Percentiles rank a stretch among this genome's conserved stretches.
phyloP scores from a whole-genome alignment of 2,888 invertebrate genomes.

The Phyllotreta striolata region DNA sequence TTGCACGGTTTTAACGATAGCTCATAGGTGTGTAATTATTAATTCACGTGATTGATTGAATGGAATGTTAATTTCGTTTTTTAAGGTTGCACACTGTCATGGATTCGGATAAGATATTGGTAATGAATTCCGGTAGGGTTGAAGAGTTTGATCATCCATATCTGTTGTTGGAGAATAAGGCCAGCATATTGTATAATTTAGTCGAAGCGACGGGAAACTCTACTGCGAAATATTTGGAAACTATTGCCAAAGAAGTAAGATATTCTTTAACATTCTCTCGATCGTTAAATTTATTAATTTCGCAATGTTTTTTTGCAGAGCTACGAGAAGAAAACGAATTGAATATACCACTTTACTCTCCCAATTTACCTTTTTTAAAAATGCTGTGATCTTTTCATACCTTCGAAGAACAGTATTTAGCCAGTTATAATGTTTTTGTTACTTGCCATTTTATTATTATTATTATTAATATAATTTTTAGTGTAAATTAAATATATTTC shows the following conservation, averaged over 20 bases:
- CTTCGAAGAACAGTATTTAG: conserved; percentile 27
- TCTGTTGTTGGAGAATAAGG: conserved; percentile 67
- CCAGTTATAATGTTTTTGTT: conserved; percentile 20
- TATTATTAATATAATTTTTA: conserved; percentile 15
- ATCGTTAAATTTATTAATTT: background rate
- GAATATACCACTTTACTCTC: background rate
- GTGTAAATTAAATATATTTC: conserved; percentile 21
- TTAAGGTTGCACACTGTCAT: conserved; percentile 78
- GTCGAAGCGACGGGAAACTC: conserved; percentile 63
- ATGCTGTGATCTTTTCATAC: conserved; percentile 30
- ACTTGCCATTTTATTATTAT: conserved; percentile 21
- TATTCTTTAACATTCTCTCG: too few relatives aligned
- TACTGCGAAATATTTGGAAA: conserved; percentile 48
- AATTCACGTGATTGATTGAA: background rate
- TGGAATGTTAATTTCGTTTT: background rate
- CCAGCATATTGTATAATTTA: conserved; percentile 70
- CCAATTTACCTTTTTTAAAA: conserved; percentile 15
- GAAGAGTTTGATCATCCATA: conserved; percentile 83
- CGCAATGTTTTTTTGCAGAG: conserved; percentile 21
- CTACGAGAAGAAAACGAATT: conserved; percentile 25
- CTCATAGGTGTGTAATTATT: conserved; percentile 68
- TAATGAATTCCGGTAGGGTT: conserved; percentile 81
- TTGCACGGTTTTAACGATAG: conserved; percentile 86
- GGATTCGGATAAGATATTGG: conserved; percentile 85
- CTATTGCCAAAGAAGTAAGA: conserved; percentile 50